Conservation (phyloP, 1,140 invertebrate species). For the Tetramorium simillimum region DNA sequence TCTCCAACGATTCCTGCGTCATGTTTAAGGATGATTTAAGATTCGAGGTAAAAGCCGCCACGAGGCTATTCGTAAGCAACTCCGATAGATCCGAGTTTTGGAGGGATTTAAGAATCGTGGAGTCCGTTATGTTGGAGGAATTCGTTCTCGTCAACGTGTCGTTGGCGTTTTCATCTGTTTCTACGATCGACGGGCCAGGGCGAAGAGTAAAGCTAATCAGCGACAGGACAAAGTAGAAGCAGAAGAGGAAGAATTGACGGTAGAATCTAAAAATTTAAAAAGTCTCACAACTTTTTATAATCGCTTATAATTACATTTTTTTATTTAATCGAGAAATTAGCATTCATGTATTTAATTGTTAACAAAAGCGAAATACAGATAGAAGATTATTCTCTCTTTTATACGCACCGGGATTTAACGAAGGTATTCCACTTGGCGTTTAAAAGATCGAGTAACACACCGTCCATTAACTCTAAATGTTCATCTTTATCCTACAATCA, state of each 20-base stretch:
- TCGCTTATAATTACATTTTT: neutral
- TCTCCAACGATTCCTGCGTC: slow-evolving; percentile 66
- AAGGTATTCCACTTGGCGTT: slow-evolving; percentile 99
- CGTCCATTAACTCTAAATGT: slow-evolving; percentile 98
- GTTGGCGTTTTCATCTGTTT: neutral
- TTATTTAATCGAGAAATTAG: neutral
- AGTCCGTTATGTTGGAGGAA: slow-evolving; percentile 26
- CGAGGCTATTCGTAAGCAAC: slow-evolving; percentile 72
- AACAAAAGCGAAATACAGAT: neutral
- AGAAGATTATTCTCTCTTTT: neutral
- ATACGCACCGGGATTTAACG: slow-evolving; percentile 92
- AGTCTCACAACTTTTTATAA: neutral
- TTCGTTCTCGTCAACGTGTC: slow-evolving; percentile 15
- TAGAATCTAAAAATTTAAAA: slow-evolving; percentile 91
- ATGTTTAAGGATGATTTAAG: slow-evolving; percentile 67
- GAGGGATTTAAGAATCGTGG: slow-evolving; percentile 34
- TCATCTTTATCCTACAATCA: slow-evolving; percentile 94
- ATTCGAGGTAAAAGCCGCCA: slow-evolving; percentile 68
- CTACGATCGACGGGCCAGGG: slow-evolving; percentile 88
- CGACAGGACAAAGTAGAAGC: slow-evolving; percentile 95
- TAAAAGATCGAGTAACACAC: slow-evolving; percentile 96
- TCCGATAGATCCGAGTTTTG: slow-evolving; percentile 47
- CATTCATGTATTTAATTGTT: neutral
- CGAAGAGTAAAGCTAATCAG: slow-evolving; percentile 94
- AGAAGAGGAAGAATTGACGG: slow-evolving; percentile 95